Evolutionary conservation across 2,797 vertebrate species (phyloP), one percentile per base, ranked within the genome.

Genomic region (Rhinophrynus dorsalis): DNA sequence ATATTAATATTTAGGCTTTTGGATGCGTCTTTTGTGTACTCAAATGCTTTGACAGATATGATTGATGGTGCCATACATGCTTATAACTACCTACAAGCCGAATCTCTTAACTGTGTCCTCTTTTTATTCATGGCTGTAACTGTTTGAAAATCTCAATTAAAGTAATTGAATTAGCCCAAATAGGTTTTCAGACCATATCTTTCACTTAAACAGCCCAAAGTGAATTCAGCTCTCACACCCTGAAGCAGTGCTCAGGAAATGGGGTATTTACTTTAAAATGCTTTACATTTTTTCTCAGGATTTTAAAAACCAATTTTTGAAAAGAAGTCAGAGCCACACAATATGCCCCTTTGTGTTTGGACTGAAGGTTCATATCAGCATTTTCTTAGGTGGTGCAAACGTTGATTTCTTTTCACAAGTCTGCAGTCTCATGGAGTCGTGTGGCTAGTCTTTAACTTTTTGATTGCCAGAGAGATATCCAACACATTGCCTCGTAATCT

Each of bases 121-220:
- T 56, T 35, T 35, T 73, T 76, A 68, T 79, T 77, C 6, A 6
- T 77, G 69, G 70, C 79, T 77, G 76, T 27, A 59, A 79, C 54
- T 70, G 70, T 79, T 76, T 81, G 57, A 81, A 69, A 78, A 80
- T 78, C 77, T 80, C 61, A 74, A 75, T 80, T 82, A 52, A 80
- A 75, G 74, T 86, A 85, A 90, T 84, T 85, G 81, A 86, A 82
- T 77, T 68, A 80, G 83, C 82, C 81, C 79, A 76, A 67, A 79
- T 81, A 77, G 78, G 77, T 61, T 76, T 75, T 69, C 78, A 84
- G 83, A 82, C 67, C 56, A 74, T 81, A 84, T 79, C 81, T 84
- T 81, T 86, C 80, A 79, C 76, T 76, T 80, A 55, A 44, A 3
- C 20, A 82, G 71, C 60, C 74, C 12, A 80, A 75, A 81, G 73